Conservation (phyloP, 1,140 invertebrate genomes). For the Euura lappo region DNA sequence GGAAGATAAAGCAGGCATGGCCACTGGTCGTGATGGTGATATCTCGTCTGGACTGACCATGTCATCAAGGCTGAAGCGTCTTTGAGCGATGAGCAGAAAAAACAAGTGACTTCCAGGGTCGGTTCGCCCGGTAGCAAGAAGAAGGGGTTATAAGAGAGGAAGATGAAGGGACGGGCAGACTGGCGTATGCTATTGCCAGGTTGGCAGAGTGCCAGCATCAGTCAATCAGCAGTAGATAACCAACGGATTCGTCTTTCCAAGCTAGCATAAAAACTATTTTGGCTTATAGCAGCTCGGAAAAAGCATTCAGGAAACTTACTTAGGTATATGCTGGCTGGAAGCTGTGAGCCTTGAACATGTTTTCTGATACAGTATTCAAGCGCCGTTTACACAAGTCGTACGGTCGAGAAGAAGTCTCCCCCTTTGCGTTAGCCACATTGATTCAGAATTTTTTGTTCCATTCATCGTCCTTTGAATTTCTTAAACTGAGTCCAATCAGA, state of each 20-base stretch:
- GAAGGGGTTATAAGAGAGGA: slow-evolving; percentile 20
- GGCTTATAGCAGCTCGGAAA: not conserved
- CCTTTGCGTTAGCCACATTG: too few species aligned
- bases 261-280: slow-evolving; percentile 5
- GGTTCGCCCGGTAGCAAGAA: not conserved
- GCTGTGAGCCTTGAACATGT: not conserved
- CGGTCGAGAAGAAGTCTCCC: too few species aligned
- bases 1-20: not conserved
- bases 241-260: slow-evolving; percentile 24
- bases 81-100: slow-evolving; percentile 36
- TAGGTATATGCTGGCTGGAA: not conserved
- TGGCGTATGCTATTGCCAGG: slow-evolving; percentile 23
- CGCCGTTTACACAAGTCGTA: not conserved
- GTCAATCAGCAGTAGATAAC: slow-evolving; percentile 45
- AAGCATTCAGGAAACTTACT: too few species aligned
- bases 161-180: not conserved
- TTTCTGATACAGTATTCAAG: not conserved
- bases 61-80: slow-evolving; percentile 28
- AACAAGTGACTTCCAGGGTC: not conserved
- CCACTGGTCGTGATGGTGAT: not conserved
- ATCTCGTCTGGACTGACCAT: slow-evolving; percentile 18
- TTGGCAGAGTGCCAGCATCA: slow-evolving; percentile 38
- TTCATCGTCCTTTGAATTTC: too few species aligned
- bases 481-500: too few species aligned
- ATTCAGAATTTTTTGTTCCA: too few species aligned